Percentiles rank a stretch among this genome's conserved stretches.
Conservation (phyloP, 2,797 vertebrate genomes). For the Sebastes kiyomatsui region DNA sequence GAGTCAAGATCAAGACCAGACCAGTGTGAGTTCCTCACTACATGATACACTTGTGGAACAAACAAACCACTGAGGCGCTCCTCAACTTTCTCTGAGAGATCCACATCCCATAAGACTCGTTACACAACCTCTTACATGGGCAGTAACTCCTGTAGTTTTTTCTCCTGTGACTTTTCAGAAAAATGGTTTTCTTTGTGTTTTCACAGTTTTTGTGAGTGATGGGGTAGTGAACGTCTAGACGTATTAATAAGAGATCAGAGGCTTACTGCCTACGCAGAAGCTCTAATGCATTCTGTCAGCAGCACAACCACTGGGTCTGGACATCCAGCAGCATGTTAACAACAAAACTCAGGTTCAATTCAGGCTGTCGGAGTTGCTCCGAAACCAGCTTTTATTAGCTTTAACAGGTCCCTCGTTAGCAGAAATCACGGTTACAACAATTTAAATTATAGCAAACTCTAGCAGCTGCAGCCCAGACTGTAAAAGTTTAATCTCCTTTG, state of each 20-base stretch:
- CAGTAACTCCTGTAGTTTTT: background rate
- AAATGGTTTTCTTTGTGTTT: background rate
- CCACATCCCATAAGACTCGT: background rate
- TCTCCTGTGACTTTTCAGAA: slow-evolving; percentile 1
- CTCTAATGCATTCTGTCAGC: slow-evolving; percentile 18
- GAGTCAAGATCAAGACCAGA: too few species aligned
- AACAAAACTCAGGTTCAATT: background rate
- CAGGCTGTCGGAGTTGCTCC: background rate
- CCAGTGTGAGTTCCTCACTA: too few species aligned
- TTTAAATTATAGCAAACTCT: slow-evolving; percentile 7
- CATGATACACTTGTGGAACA: too few species aligned
- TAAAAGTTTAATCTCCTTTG: slow-evolving; percentile 68
- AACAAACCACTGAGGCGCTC: too few species aligned
- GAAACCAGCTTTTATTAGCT: background rate
- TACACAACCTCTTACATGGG: background rate
- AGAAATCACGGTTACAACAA: background rate
- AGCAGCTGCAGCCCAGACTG: slow-evolving; percentile 2
- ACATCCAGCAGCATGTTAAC: background rate
- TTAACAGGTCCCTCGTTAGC: background rate
- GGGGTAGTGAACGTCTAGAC: slow-evolving; percentile 29
- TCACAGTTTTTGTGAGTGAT: slow-evolving; percentile 4
- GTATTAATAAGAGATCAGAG: slow-evolving; percentile 38
- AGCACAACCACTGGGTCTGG: background rate
- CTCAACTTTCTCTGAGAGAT: too few species aligned
- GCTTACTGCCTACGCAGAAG: slow-evolving; percentile 17